These are phyloP conservation scores for Corythucha ciliata DNA, from an alignment of 2,888 invertebrate species.

Conservation along the genomic window DNA sequence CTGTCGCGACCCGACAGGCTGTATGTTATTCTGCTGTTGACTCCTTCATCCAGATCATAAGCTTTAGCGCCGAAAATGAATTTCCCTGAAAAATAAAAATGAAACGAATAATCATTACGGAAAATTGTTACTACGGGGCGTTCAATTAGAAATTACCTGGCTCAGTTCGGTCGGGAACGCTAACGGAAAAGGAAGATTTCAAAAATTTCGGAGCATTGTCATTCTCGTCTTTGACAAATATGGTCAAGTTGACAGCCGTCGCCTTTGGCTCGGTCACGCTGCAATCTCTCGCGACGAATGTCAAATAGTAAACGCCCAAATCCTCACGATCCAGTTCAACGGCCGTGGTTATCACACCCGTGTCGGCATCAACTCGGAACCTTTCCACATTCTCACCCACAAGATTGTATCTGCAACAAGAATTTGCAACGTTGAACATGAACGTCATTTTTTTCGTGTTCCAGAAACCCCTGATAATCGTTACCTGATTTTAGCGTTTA, in stretches of 20 bases:
- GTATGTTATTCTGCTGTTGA: conserved; percentile 73
- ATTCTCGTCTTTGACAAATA: conserved; percentile 70
- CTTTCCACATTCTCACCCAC: conserved; percentile 70
- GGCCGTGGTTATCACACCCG: conserved; percentile 69
- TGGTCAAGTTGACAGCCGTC: conserved; percentile 72
- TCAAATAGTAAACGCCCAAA: conserved; percentile 63
- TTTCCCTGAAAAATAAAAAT: conserved; percentile 44
- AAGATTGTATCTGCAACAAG: conserved; percentile 56
- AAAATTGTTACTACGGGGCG: neutral
- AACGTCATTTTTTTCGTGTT: too few relatives aligned
- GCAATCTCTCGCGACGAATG: conserved; percentile 79
- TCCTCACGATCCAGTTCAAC: conserved; percentile 70
- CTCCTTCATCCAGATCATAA: conserved; percentile 68
- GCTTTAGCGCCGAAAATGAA: conserved; percentile 89
- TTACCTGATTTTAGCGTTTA: conserved; percentile 74
- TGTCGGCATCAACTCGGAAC: conserved; percentile 67
- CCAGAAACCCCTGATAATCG: conserved; percentile 26
- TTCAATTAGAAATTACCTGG: conserved; percentile 44
- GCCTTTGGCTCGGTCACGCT: conserved; percentile 76
- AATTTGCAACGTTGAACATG: neutral
- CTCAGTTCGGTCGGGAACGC: conserved; percentile 69
- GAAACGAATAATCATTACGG: neutral
- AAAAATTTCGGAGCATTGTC: conserved; percentile 76
- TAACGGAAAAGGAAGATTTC: conserved; percentile 62
- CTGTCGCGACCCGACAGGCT: conserved; percentile 66